Evolutionary conservation across 2,888 invertebrate genomes (phyloP), one percentile per base, ranked within the genome.

Genomic region (Serripes groenlandicus): DNA sequence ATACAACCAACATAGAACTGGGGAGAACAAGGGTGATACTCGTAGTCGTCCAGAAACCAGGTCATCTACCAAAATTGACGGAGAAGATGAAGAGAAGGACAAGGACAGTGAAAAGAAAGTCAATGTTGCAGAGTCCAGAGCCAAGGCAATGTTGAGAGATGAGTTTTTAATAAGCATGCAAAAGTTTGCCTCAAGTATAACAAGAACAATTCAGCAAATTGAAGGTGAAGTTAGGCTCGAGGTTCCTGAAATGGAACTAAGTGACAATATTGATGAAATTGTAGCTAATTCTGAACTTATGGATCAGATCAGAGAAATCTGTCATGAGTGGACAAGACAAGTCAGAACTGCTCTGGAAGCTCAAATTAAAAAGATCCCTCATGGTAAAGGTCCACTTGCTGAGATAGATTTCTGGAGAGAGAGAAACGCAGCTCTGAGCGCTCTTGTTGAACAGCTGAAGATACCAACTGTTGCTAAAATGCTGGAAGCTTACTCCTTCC

Each of bases 341-440:
- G 89, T 94, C 2, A 83, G 90, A 26, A 87, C 86, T n/a, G 94
- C 94, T 11, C 78, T 94, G 18, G 93, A 93, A 52, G 86, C 86
- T 3, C 91, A 93, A 81, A 84, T 93, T 75, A 93, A 93, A 84
- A 94, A 93, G 77, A 82, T 86, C 15, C 93, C 92, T 5, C 96
- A 96, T 64, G 97, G 97, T 0, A 96, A 96, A 80, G 97, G 97
- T 0, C 98, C 98, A 0, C 96, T 98, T 75, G 97, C 97, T 0
- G 98, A 98, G 93, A 97, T 97, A 92, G 96, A 97, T 82, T 97
- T 97, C 91, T 98, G 98, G 98, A 96, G 97, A 72, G 97, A 97
- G 91, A 96, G 97, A 84, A 97, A 98, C 92, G 96, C 97, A 0
- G 97, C 97, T 74, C 95, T 98, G 30, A 97, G 97, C 77, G 95